Percentiles rank a stretch among this genome's conserved stretches.
Conservation (phyloP, 1,140 invertebrate genomes). For the Himalopsyche phryganea region DNA sequence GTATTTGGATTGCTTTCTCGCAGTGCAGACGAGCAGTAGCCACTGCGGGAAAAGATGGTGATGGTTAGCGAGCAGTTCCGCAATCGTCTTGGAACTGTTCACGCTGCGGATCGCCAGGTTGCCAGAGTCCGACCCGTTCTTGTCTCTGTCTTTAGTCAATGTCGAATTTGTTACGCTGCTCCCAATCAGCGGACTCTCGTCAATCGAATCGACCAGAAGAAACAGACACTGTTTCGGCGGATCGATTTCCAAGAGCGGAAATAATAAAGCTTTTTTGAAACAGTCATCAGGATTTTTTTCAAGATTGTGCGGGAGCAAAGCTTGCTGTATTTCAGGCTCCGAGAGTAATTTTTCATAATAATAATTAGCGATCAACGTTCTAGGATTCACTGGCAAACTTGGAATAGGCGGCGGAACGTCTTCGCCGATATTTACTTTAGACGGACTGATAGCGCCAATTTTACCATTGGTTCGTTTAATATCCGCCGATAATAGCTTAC, state of each 20-base stretch:
- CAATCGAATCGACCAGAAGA: constrained; percentile 87
- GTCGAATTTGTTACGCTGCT: constrained; percentile 38
- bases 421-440: constrained; percentile 19
- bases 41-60: constrained; percentile 92
- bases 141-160: constrained; percentile 41
- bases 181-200: constrained; percentile 64
- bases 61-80: constrained; percentile 81
- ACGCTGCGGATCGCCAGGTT: constrained; percentile 43
- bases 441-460: constrained; percentile 7
- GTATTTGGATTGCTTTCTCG: constrained; percentile 78
- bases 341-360: constrained; percentile 76
- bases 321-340: constrained; percentile 72
- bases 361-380: constrained; percentile 68
- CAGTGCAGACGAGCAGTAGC: constrained; percentile 87
- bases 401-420: constrained; percentile 56
- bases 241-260: constrained; percentile 80
- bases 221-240: constrained; percentile 80
- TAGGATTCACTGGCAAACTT: constrained; percentile 58
- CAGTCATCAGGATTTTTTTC: constrained; percentile 85
- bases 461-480: constrained; percentile 2
- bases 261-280: constrained; percentile 82
- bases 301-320: constrained; percentile 66
- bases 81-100: constrained; percentile 66
- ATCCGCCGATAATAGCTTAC: constrained; percentile 6
- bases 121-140: constrained; percentile 36